A percentile compares a stretch with the other conserved stretches of the same genome.
These are phyloP conservation scores for Willowsia nigromaculata DNA, from an alignment of 2,888 invertebrate species.

Conservation along the genomic window DNA sequence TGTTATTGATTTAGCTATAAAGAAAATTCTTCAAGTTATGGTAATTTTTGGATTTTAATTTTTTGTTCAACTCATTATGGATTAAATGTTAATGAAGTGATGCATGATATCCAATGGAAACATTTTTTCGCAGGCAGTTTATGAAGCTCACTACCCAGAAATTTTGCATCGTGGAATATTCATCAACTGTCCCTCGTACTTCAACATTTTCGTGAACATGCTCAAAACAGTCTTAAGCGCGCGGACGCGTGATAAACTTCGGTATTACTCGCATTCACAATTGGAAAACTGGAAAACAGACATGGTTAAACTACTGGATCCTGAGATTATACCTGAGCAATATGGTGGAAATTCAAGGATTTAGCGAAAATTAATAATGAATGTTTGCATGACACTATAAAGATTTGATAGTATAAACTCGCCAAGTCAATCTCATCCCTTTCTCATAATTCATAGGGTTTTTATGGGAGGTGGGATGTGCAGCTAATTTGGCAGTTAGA, in stretches of 20 bases:
- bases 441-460: too few relatives aligned
- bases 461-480: too few relatives aligned
- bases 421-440: too few relatives aligned
- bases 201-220: slow-evolving; percentile 13
- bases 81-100: not conserved
- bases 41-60: too few relatives aligned
- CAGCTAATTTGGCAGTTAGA: too few relatives aligned
- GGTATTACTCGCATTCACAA: not conserved
- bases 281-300: not conserved
- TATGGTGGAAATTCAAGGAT: not conserved
- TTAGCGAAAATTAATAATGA: too few relatives aligned
- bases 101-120: not conserved
- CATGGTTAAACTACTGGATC: not conserved
- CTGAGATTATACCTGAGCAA: not conserved
- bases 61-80: too few relatives aligned
- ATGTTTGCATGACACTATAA: too few relatives aligned
- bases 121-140: not conserved
- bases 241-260: not conserved
- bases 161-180: slow-evolving; percentile 4
- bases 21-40: not conserved
- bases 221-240: not conserved
- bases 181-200: slow-evolving; percentile 47
- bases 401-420: too few relatives aligned
- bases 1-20: not conserved
- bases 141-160: slow-evolving; percentile 52